A percentile compares a stretch with the other conserved stretches of the same genome.
phyloP scores from a whole-genome alignment of 2,888 invertebrate genomes.

The Clivina fossor region DNA sequence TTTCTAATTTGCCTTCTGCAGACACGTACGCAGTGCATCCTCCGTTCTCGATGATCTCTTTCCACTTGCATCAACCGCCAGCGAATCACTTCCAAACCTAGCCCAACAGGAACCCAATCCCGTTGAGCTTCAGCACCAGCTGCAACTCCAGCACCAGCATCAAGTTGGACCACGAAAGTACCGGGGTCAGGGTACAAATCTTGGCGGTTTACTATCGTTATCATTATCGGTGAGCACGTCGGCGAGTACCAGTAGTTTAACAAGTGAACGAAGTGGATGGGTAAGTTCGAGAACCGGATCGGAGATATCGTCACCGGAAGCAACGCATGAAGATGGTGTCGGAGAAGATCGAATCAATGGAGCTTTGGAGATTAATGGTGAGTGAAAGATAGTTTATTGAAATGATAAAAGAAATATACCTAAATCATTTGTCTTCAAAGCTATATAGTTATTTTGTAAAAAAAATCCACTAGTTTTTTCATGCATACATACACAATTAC shows the following conservation, averaged over 20 bases:
- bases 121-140: conserved; percentile 44
- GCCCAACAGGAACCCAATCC: conserved; percentile 58
- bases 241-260: conserved; percentile 65
- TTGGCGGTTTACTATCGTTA: conserved; percentile 1
- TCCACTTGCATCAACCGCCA: conserved; percentile 45
- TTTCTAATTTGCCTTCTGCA: conserved; percentile 54
- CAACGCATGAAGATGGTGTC: neutral
- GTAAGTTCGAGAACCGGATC: conserved; percentile 76
- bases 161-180: neutral
- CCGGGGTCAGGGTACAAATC: neutral
- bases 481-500: no score
- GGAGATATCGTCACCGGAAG: conserved; percentile 64
- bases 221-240: conserved; percentile 46
- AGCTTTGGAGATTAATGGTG: conserved; percentile 21
- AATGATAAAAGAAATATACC: no score
- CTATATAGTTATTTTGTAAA: no score
- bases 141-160: conserved; percentile 46
- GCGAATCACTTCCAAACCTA: conserved; percentile 73
- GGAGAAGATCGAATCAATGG: no score
- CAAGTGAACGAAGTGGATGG: conserved; percentile 86
- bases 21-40: conserved; percentile 61
- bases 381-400: neutral
- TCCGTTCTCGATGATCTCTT: conserved; percentile 62
- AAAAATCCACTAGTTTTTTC: no score
- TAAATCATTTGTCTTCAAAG: no score